Base-by-base conservation (phyloP, 2,888 invertebrate genomes). In the Scaeva pyrastri region DNA sequence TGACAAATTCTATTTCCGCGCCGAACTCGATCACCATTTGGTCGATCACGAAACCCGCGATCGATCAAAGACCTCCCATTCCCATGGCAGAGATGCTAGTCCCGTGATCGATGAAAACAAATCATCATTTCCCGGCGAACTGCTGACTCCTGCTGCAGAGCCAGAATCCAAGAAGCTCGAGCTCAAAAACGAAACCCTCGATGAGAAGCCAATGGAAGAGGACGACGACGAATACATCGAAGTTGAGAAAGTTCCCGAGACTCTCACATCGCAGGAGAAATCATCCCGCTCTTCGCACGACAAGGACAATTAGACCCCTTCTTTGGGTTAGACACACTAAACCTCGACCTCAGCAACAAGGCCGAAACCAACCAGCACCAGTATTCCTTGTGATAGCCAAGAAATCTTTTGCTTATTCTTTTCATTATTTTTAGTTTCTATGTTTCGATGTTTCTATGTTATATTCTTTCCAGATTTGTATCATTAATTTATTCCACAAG, bases 21-120 rank as follows among this genome's bases (percentile, higher is more conserved):
- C 97, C 0, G 98, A 98, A 91, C 93, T 98, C 4, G 97, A 98
- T 89, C 98, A 98, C 91, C 98, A 98, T 91, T 93, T 94, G 11
- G 94, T 94, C 66, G 93, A 94, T 14, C 95, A 95, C 86, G 94
- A 95, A 87, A 87, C 89, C 39, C 66, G 90, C 6, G 88, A 89
- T 36, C 78, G 73, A 11, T 31, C 62, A 19, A 77, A 79, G 52
- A 66, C 45, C 21, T 43, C 41, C 1, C 68, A 26, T 26, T 43
- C 41, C 1, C 68, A 26, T 26, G 16, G 23, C 16, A 72, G 68
- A 0, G 81, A 80, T 14, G 6, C 31, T 48, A n/a, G 41, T 52
- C 19, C 71, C 10, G 11, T 45, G 10, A 23, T 52, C 72, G 6
- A 48, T 80, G 2, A 55, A 50, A n/a, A 88, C 79, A 82, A 88